These are phyloP conservation scores for Paelopatides confundens DNA, from an alignment of 53 echinoderm and acorn worm species.

Conservation along the genomic window DNA sequence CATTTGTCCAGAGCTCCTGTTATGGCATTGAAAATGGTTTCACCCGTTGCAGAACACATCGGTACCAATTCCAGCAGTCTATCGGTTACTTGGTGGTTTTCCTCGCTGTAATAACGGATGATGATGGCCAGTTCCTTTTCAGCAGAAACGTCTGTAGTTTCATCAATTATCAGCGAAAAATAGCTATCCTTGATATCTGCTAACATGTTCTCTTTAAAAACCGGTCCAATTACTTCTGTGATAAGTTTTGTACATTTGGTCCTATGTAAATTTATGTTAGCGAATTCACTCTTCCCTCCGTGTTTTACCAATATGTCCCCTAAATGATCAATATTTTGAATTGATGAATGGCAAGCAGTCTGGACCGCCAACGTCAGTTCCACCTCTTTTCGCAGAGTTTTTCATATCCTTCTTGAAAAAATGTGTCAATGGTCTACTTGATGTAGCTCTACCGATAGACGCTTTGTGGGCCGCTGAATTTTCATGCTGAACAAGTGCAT, in stretches of 20 bases:
- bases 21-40: background rate
- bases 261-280: background rate
- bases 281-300: background rate
- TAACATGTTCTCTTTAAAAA: background rate
- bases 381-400: too few relatives aligned
- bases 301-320: constrained; percentile 14
- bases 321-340: background rate
- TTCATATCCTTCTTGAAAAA: too few relatives aligned
- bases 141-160: constrained; percentile 29
- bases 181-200: background rate
- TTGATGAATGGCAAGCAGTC: background rate
- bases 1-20: background rate
- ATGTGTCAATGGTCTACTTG: background rate
- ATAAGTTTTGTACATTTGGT: constrained; percentile 20
- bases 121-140: constrained; percentile 25
- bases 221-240: constrained; percentile 9
- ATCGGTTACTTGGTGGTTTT: constrained; percentile 5
- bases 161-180: constrained; percentile 28
- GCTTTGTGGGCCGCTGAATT: background rate
- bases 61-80: background rate
- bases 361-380: background rate
- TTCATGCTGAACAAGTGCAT: background rate
- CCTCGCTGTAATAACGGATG: constrained; percentile 28
- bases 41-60: constrained; percentile 3
- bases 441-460: background rate